Percentiles rank a stretch among this genome's conserved stretches.
phyloP scores from a whole-genome alignment of 2,797 vertebrate species.

The Acestrorhynchus altus region DNA sequence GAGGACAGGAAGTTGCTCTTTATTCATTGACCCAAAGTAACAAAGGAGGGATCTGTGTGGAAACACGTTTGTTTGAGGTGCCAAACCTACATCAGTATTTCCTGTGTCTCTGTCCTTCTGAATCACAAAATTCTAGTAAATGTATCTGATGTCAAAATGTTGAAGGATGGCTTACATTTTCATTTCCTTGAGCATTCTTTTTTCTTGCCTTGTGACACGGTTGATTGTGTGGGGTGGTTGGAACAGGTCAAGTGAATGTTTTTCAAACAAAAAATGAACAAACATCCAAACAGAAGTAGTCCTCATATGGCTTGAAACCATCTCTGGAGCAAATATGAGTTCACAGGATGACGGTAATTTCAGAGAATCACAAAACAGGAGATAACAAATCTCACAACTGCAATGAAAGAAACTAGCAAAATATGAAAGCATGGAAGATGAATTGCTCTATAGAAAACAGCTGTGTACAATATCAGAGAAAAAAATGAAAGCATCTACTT shows the following conservation, averaged over 20 bases:
- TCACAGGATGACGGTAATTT: neutral
- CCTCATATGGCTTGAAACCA: neutral
- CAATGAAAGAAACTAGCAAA: slow-evolving; percentile 5
- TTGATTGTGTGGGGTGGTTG: neutral
- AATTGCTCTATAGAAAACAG: neutral
- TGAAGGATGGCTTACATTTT: neutral
- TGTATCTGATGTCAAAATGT: neutral
- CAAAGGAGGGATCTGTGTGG: slow-evolving; percentile 46
- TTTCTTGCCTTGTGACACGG: neutral
- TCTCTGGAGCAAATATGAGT: neutral
- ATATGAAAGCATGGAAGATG: neutral
- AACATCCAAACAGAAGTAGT: neutral
- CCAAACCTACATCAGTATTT: neutral
- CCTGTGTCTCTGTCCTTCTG: slow-evolving; percentile 7
- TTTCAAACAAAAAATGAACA: neutral
- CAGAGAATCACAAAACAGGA: neutral
- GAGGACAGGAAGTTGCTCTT: slow-evolving; percentile 53
- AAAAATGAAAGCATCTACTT: neutral
- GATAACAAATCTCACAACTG: slow-evolving; percentile 1
- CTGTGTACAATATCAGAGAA: neutral
- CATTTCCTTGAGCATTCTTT: neutral
- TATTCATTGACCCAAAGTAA: slow-evolving; percentile 46
- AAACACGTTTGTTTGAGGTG: neutral
- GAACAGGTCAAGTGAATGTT: neutral
- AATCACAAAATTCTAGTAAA: neutral